Evolutionary conservation across 2,797 vertebrate species (phyloP), one percentile per base, ranked within the genome.

Genomic region (Myotis findleyi): DNA sequence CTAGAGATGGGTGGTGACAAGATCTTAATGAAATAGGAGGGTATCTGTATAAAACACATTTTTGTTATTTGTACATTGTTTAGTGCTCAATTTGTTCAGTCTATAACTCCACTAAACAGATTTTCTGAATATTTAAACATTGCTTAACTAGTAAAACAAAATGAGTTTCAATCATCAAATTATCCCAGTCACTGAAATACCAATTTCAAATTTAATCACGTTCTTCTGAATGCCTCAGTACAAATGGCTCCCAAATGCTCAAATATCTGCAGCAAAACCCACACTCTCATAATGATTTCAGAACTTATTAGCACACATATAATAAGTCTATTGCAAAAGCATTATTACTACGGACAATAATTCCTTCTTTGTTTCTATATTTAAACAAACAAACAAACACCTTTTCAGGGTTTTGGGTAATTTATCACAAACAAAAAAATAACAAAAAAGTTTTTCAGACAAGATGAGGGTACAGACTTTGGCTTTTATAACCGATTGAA

Each of bases 371-470:
- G 16, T 44, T 87, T 66, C 49, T 69, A 20, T 23, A n/a, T 88
- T 41, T 5, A 73, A 93, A 9, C 41, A 44, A 44, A 44, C 41
- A 44, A 66, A 30, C 66, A 85, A 69, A 49, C 41, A 11, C 0
- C 5, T 59, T 93, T 87, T 25, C 5, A 73, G 41, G 36, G 20
- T 53, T 93, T 94, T 59, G 59, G 76, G 55, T 41, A 94, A 44
- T 47, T 89, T 76, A 76, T 18, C 53, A 68, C 21, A 83, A 94
- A 62, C 14, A 92, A 87, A 83, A 12, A 59, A 96, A 75, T 11
- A 64, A 87, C 47, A 33, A 73, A 44, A 36, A 11, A 91, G 1
- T n/a, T n/a, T 79, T 93, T 95, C 33, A 80, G 79, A 83, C 4
- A 75, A 75, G 5, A 55, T 84, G 30, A 62, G 25, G 21, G 77